phyloP scores from a whole-genome alignment of 2,888 invertebrate genomes.

The Mechanitis mazaeus region DNA sequence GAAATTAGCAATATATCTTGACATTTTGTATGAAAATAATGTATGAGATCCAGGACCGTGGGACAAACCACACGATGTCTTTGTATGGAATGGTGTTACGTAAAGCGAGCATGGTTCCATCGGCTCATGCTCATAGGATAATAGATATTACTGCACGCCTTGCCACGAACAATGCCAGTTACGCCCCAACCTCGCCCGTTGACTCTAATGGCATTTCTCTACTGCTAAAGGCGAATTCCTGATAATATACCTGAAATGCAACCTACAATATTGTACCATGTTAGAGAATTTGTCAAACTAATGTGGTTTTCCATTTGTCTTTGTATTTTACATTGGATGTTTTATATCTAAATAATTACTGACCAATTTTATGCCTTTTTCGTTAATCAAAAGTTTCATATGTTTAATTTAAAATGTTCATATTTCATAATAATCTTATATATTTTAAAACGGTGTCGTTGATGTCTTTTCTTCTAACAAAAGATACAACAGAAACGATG shows the following conservation, averaged over 20 bases:
- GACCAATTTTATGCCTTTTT: no score
- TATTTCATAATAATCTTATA: background rate
- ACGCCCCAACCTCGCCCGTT: slow-evolving; percentile 38
- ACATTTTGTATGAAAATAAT: slow-evolving; percentile 20
- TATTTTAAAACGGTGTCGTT: background rate
- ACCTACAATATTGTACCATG: slow-evolving; percentile 20
- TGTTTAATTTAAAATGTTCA: background rate
- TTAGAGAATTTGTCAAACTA: slow-evolving; percentile 18
- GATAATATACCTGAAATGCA: slow-evolving; percentile 24
- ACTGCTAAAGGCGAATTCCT: slow-evolving; percentile 38
- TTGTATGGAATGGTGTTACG: slow-evolving; percentile 26
- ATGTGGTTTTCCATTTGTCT: background rate
- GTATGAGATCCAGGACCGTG: slow-evolving; percentile 24
- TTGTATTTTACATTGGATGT: background rate
- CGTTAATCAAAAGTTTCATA: background rate
- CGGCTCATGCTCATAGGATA: slow-evolving; percentile 26
- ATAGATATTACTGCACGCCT: slow-evolving; percentile 30
- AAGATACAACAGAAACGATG: background rate
- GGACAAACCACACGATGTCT: slow-evolving; percentile 21
- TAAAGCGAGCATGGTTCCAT: slow-evolving; percentile 26
- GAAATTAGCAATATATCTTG: slow-evolving; percentile 5
- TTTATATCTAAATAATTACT: no score
- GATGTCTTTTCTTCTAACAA: background rate
- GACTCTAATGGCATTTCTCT: slow-evolving; percentile 33
- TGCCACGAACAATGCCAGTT: slow-evolving; percentile 37